Conservation (phyloP, 2,113 vertebrate genomes). For the Dinomys branickii region DNA sequence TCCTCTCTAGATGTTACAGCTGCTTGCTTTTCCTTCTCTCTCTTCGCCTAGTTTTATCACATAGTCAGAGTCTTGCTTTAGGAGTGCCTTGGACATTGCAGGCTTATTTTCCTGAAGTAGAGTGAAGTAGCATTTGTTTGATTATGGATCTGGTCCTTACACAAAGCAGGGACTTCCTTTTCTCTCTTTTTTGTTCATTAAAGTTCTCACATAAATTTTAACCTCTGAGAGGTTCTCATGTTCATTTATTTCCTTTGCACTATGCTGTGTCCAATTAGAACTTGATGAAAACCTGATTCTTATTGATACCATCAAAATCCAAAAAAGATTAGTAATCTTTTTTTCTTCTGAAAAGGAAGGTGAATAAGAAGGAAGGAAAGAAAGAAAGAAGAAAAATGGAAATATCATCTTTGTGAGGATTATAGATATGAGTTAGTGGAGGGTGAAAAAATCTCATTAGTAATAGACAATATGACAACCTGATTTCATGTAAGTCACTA, state of each 20-base stretch:
- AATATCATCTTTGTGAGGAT: neutral
- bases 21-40: neutral
- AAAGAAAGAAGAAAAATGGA: neutral
- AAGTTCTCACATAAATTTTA: neutral
- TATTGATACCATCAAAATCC: neutral
- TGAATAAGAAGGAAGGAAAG: neutral
- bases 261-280: neutral
- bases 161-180: neutral
- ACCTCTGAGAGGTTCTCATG: neutral
- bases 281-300: neutral
- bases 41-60: neutral
- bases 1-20: neutral
- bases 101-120: neutral
- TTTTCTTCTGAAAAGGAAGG: neutral
- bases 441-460: neutral
- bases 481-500: neutral
- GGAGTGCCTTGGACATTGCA: neutral
- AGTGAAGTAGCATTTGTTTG: neutral
- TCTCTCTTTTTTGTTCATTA: neutral
- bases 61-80: neutral
- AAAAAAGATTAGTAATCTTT: neutral
- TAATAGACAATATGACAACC: neutral
- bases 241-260: slow-evolving; percentile 39
- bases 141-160: slow-evolving; percentile 13
- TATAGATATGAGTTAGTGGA: neutral